Evolutionary conservation across 2,888 invertebrate species (phyloP).

Genomic region (Tanytarsus gracilentus): DNA sequence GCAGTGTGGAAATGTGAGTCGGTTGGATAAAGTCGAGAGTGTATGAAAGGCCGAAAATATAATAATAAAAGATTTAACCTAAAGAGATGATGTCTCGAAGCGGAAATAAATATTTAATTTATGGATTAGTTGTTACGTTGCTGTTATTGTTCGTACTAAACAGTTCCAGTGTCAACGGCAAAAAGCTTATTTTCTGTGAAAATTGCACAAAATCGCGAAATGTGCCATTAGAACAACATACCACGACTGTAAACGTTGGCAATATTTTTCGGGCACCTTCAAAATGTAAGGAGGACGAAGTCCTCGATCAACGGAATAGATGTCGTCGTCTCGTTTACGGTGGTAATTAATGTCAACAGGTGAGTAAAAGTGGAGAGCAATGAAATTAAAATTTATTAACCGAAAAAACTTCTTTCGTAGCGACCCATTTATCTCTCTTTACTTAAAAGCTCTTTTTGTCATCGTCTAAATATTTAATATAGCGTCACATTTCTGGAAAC

Average conservation of each 20-base stretch:
- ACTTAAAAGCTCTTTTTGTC: background rate
- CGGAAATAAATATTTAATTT: slow-evolving; percentile 8
- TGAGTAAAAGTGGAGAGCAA: slow-evolving; percentile 2
- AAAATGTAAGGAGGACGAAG: slow-evolving; percentile 4
- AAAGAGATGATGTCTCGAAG: background rate
- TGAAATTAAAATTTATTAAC: background rate
- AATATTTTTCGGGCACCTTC: slow-evolving; percentile 11
- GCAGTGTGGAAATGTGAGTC: too few relatives aligned
- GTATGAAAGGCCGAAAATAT: too few relatives aligned
- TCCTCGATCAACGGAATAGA: background rate
- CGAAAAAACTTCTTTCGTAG: background rate
- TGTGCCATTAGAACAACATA: background rate
- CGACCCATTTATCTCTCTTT: background rate
- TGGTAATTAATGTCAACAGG: slow-evolving; percentile 24
- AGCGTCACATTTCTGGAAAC: background rate
- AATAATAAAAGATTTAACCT: background rate
- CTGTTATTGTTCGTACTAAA: background rate
- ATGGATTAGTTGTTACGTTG: background rate
- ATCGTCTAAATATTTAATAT: slow-evolving; percentile 7
- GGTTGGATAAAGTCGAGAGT: too few relatives aligned
- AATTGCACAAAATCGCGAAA: background rate
- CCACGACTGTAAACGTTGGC: background rate
- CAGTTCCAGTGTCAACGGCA: background rate
- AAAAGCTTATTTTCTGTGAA: slow-evolving; percentile 13
- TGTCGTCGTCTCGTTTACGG: slow-evolving; percentile 5